Evolutionary conservation across 2,797 vertebrate genomes (phyloP).

Genomic region (Gorsachius magnificus): DNA sequence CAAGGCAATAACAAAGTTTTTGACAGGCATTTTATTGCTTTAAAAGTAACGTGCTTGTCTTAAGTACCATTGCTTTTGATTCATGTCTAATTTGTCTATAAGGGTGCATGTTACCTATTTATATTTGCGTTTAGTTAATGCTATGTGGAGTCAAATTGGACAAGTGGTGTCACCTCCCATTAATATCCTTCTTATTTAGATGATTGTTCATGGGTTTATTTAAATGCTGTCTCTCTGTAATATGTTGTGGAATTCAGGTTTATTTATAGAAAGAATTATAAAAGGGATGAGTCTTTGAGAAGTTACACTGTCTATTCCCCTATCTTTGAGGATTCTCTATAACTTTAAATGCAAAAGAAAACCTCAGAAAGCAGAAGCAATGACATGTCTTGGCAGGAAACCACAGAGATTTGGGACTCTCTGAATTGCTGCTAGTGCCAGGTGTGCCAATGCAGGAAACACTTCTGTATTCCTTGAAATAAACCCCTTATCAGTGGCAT

Average conservation of each 20-base stretch:
- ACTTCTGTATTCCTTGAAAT: background rate
- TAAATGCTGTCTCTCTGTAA: background rate
- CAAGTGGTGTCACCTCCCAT: background rate
- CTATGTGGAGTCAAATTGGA: background rate
- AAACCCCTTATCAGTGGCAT: background rate
- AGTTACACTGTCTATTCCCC: background rate
- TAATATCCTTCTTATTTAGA: background rate
- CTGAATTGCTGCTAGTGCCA: background rate
- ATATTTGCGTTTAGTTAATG: background rate
- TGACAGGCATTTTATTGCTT: background rate
- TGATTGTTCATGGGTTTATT: background rate
- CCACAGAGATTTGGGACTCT: background rate
- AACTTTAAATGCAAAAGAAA: background rate
- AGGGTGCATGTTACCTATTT: background rate
- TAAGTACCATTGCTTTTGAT: background rate
- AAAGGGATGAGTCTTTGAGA: background rate
- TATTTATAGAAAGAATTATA: background rate
- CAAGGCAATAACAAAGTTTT: background rate
- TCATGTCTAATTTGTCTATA: background rate
- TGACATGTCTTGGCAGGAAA: background rate
- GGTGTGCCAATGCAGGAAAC: background rate
- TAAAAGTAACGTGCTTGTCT: background rate
- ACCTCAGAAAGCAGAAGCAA: background rate
- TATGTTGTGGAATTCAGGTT: background rate
- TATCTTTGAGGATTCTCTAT: background rate